These are phyloP conservation scores for Syngnathus floridae DNA, from an alignment of 2,113 vertebrate genomes.

Conservation along the genomic window DNA sequence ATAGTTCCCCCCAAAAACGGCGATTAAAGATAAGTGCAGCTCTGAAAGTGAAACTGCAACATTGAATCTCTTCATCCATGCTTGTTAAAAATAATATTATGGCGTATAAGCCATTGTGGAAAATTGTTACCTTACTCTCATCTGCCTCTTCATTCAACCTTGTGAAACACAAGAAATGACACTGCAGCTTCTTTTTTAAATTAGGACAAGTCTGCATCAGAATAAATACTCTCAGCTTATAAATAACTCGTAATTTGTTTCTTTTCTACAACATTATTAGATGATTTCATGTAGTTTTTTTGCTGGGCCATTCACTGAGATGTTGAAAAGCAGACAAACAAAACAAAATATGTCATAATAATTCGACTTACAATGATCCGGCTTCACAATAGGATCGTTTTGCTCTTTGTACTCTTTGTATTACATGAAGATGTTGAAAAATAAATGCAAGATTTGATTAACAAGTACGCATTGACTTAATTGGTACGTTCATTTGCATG, in stretches of 20 bases:
- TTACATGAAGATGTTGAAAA: background rate
- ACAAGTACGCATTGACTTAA: background rate
- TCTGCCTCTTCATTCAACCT: background rate
- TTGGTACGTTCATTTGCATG: background rate
- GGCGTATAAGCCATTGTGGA: background rate
- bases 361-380: no score
- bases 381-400: no score
- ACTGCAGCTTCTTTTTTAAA: background rate
- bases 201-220: background rate
- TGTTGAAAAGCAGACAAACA: background rate
- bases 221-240: background rate
- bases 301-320: background rate
- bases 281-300: background rate
- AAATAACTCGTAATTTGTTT: background rate
- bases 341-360: background rate
- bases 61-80: background rate
- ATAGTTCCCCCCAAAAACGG: background rate
- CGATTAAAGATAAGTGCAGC: constrained; percentile 4
- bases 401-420: background rate
- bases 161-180: background rate
- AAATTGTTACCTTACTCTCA: background rate
- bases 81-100: constrained; percentile 2
- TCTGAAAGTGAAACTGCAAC: background rate
- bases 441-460: background rate
- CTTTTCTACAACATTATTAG: background rate